Evolutionary conservation across 2,797 vertebrate species (phyloP), one percentile per base, ranked within the genome.

Genomic region (Brachymystax lenok): DNA sequence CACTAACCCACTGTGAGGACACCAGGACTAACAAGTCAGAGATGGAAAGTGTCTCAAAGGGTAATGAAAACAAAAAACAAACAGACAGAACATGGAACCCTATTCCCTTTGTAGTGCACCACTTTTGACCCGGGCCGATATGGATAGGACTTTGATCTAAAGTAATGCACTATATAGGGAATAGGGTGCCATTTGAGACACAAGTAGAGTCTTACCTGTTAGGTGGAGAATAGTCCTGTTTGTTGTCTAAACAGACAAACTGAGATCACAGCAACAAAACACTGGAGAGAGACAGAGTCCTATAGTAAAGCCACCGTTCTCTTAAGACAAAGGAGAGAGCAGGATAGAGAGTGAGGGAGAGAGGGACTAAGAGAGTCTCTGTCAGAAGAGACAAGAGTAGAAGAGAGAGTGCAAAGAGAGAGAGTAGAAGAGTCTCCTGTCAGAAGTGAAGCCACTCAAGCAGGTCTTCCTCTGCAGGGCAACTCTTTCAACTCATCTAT

Each of bases 401-500:
- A 33, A 30, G 24, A 30, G 64, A 67, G 35, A 8, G 74, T 87
- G 67, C 67, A 78, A 24, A 76, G 75, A 73, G 59, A 69, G 40
- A 74, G 19, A 74, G 52, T 82, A 74, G 75, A 8, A 2, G 71
- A 84, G 13, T 71, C 78, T 77, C 40, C 80, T 81, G 30, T 27
- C 83, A 74, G 27, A 17, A 46, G 40, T 13, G 40, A 19, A 21
- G 46, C 3, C 84, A 85, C 84, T 85, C 85, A 88, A 30, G 64
- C 71, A 73, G 80, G 87, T 91, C 85, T 82, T 89, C 91, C 86
- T 74, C 89, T 89, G 88, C 84, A 87, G 83, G 81, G 84, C 88
- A 89, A 83, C 88, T 90, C 87, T 94, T 91, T 94, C 93, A 95
- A 95, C 90, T 93, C 90, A 93, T 90, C 85, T 91, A 89, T 90